These are phyloP conservation scores for Drosophila tristis DNA, from an alignment of 1,140 invertebrate genomes.

Conservation along the genomic window DNA sequence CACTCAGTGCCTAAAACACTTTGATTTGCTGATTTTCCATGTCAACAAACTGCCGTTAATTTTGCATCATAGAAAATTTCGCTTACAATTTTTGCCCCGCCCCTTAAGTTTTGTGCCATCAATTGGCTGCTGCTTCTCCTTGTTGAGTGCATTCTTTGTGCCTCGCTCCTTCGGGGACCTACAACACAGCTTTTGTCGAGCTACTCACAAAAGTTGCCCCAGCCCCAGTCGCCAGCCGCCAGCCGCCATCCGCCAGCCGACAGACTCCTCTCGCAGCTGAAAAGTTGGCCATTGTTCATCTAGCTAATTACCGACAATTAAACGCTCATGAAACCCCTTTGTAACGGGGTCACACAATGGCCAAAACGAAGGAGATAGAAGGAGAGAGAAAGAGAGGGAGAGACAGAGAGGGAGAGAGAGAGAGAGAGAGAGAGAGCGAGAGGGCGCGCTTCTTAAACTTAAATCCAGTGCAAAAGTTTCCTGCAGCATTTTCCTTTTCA, in stretches of 20 bases:
- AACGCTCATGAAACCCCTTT: constrained; percentile 62
- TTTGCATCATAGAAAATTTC: too few relatives aligned
- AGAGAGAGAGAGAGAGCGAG: neutral
- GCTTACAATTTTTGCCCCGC: too few relatives aligned
- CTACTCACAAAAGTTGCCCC: constrained; percentile 31
- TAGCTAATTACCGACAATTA: constrained; percentile 76
- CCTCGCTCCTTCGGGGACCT: neutral
- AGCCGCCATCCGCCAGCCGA: too few relatives aligned
- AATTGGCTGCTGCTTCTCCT: constrained; percentile 3
- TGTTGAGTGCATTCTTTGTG: neutral
- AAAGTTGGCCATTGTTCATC: constrained; percentile 54
- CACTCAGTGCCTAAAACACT: too few relatives aligned
- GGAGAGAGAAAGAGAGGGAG: neutral
- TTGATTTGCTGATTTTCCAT: too few relatives aligned
- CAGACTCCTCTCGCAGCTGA: constrained; percentile 11
- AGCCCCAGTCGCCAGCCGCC: too few relatives aligned
- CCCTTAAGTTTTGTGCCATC: too few relatives aligned
- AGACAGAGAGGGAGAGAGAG: neutral
- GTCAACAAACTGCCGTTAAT: too few relatives aligned
- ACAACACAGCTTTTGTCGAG: too few relatives aligned
- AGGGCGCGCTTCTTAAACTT: constrained; percentile 8
- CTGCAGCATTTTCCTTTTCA: constrained; percentile 16
- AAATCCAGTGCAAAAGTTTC: constrained; percentile 29
- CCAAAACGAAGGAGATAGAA: neutral
- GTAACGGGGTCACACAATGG: constrained; percentile 29